These are phyloP conservation scores for Sebastes cheni DNA, from an alignment of 2,797 vertebrate species.

Conservation along the genomic window DNA sequence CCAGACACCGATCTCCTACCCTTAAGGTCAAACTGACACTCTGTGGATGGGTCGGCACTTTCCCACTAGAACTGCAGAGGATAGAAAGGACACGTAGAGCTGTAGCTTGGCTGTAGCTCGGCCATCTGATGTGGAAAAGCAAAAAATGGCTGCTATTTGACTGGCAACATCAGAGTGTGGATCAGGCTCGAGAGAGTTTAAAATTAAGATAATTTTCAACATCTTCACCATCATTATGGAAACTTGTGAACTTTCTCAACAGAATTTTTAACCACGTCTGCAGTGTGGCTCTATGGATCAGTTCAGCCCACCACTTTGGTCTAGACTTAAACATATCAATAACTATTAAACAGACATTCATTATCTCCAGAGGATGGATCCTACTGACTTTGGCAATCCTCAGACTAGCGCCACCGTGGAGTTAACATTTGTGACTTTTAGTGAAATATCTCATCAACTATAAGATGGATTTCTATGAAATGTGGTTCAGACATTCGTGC, in stretches of 20 bases:
- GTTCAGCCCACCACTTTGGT: background rate
- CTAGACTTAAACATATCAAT: background rate
- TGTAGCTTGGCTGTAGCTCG: background rate
- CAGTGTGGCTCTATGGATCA: background rate
- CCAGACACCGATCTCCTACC: conserved; percentile 56
- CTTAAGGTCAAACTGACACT: conserved; percentile 67
- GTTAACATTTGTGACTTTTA: background rate
- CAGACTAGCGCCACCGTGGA: background rate
- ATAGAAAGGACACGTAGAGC: conserved; percentile 15
- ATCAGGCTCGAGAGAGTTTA: background rate
- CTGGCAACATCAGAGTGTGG: background rate
- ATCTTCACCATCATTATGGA: background rate
- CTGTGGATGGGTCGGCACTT: conserved; percentile 12
- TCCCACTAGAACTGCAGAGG: conserved; percentile 12
- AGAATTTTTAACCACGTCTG: background rate
- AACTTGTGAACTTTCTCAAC: background rate
- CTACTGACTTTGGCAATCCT: background rate
- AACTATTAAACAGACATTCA: background rate
- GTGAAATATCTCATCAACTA: no score
- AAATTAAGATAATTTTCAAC: background rate
- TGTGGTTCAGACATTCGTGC: no score
- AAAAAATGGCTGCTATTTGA: background rate
- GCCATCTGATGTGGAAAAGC: background rate
- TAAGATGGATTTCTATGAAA: no score
- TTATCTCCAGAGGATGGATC: background rate